These are phyloP conservation scores for Aspidoscelis tigris DNA, from an alignment of 2,113 vertebrate genomes.

Conservation along the genomic window DNA sequence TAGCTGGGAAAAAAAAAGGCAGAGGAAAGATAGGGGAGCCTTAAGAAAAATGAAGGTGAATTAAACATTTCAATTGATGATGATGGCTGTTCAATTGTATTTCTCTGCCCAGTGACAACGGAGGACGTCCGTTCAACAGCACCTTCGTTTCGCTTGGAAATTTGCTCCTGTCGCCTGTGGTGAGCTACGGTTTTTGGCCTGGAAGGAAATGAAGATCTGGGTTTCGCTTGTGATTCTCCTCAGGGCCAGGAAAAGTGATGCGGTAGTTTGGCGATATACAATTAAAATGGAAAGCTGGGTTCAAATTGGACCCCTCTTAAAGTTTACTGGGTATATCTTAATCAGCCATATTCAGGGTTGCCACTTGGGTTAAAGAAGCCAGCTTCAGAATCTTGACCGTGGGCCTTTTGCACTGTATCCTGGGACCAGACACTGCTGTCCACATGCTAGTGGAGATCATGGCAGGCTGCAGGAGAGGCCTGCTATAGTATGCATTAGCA, in stretches of 20 bases:
- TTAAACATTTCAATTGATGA: conserved; percentile 65
- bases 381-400: no score
- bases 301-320: no score
- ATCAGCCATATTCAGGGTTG: no score
- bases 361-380: no score
- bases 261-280: no score
- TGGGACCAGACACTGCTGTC: no score
- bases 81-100: conserved; percentile 48
- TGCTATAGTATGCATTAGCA: no score
- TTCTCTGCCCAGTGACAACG: conserved; percentile 57
- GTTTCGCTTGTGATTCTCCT: background rate
- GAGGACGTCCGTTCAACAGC: conserved; percentile 23
- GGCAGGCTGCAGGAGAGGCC: no score
- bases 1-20: background rate
- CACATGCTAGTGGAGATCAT: no score
- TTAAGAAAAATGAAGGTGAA: conserved; percentile 53
- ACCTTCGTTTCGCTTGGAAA: conserved; percentile 35
- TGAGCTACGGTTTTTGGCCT: background rate
- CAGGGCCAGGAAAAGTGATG: background rate
- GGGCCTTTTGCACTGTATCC: no score
- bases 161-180: background rate
- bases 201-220: background rate
- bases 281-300: no score
- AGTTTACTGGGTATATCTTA: no score
- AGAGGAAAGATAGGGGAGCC: conserved; percentile 36